A percentile compares a stretch with the other conserved stretches of the same genome.
phyloP scores from a whole-genome alignment of 1,140 invertebrate genomes.

The Delia radicum region DNA sequence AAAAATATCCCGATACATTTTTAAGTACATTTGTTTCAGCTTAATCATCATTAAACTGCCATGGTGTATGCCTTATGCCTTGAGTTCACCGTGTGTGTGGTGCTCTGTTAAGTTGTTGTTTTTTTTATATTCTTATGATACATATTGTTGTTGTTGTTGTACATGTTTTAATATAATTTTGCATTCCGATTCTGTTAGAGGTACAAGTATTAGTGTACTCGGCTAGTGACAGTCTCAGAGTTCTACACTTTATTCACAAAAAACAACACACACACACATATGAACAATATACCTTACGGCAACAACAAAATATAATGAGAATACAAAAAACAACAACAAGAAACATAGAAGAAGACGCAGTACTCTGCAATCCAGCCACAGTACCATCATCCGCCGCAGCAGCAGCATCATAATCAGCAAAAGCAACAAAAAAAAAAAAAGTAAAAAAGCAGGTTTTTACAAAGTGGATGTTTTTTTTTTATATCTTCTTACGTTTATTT shows the following conservation, averaged over 20 bases:
- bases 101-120: no score
- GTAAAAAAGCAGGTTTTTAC: neutral
- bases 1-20: no score
- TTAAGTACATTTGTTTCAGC: no score
- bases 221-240: no score
- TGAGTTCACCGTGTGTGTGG: no score
- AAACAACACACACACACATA: neutral
- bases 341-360: neutral
- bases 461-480: neutral
- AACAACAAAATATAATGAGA: neutral
- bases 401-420: neutral
- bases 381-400: neutral
- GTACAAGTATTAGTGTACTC: no score
- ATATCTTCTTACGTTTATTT: neutral
- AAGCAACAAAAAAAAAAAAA: neutral
- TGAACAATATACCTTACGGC: neutral
- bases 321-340: neutral
- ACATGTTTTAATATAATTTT: no score
- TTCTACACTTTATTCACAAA: neutral
- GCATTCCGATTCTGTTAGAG: no score
- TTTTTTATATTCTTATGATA: no score
- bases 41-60: no score
- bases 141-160: neutral
- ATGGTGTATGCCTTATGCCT: no score
- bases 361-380: neutral